Evolutionary conservation across 1,140 invertebrate species (phyloP), one percentile per base, ranked within the genome.

Genomic region (Drosophila micromelanica): DNA sequence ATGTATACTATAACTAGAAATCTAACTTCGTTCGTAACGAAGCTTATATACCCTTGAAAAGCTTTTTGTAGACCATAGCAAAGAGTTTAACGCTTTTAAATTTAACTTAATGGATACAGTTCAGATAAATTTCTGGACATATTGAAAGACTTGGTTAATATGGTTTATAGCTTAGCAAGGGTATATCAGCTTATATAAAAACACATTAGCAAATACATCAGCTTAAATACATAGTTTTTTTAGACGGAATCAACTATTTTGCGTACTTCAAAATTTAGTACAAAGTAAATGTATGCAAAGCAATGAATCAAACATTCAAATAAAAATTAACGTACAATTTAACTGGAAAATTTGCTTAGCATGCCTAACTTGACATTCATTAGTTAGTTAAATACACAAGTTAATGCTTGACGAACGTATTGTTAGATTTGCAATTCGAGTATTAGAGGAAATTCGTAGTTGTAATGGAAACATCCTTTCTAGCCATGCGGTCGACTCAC

Each of bases 381-480:
- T 56, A 56, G 52, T 64, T 73, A 73, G 78, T 82, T 78, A 17
- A 20, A 11, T 45, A 6, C 48, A 71, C 71, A 73, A 46, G 51
- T 55, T 30, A 46, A 2, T 46, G 38, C 32, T 79, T 46, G 65
- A 65, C 75, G 5, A 40, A 40, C 38, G 27, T n/a, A 55, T 62
- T 65, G 72, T 89, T 79, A 78, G 71, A 59, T 78, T 63, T 70
- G 54, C 59, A 55, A 45, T 73, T 76, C 51, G 78, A 86, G 74
- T 78, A 76, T 75, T 68, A 51, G 37, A 48, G 13, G 54, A 86
- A 78, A 86, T 85, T 85, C 81, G 80, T 77, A 62, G 57, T 54
- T 46, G 30, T 51, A 38, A 9, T 11, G 15, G 5, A 12, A 12
- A 30, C 51, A 67, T 62, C 37, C 52, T 54, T 48, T 30, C 8